Evolutionary conservation across 2,797 vertebrate genomes (phyloP).

Genomic region (Margarornis squamiger): DNA sequence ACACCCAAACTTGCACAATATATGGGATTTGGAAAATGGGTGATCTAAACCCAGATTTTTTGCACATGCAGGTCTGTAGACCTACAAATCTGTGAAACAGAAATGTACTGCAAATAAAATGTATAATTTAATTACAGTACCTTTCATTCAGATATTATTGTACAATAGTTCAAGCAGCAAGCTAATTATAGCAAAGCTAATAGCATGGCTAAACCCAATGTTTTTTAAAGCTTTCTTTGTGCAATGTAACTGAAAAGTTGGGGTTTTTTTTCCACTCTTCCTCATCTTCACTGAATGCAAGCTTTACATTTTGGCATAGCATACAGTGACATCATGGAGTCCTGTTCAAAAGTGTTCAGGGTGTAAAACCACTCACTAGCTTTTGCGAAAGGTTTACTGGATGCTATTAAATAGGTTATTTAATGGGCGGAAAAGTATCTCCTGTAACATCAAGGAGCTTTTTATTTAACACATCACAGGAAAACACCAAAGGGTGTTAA

Average conservation of each 20-base stretch:
- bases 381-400: not conserved
- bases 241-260: not conserved
- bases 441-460: not conserved
- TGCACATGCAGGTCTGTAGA: not conserved
- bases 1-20: not conserved
- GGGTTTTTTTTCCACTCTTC: not conserved
- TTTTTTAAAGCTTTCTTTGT: not conserved
- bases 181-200: conserved; percentile 27
- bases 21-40: not conserved
- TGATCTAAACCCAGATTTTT: not conserved
- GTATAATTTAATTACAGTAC: not conserved
- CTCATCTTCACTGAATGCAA: not conserved
- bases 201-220: not conserved
- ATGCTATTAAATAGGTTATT: not conserved
- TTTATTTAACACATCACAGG: not conserved
- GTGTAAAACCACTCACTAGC: not conserved
- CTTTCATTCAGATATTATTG: conserved; percentile 17
- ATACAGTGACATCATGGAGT: not conserved
- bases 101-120: not conserved
- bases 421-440: not conserved
- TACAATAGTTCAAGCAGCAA: conserved; percentile 52
- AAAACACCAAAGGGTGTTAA: not conserved
- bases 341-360: not conserved
- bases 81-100: not conserved
- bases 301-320: conserved; percentile 8